A percentile compares a stretch with the other conserved stretches of the same genome.
These are phyloP conservation scores for Druon quercuslanigerum DNA, from an alignment of 1,140 invertebrate species.

Conservation along the genomic window DNA sequence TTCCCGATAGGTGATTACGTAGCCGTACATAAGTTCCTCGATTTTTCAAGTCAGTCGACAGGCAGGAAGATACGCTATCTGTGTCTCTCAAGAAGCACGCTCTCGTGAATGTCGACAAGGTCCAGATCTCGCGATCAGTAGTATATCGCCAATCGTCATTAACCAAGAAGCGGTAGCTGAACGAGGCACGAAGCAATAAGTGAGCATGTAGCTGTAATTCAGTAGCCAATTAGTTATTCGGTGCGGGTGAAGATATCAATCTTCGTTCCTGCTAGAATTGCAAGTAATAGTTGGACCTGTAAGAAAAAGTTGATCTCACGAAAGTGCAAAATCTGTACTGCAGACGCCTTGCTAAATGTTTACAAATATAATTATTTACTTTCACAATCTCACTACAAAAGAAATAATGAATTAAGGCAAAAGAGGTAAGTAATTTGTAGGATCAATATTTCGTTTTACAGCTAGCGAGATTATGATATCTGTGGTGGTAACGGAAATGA, in stretches of 20 bases:
- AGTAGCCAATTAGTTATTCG: slow-evolving; percentile 70
- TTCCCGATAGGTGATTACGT: slow-evolving; percentile 21
- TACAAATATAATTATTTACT: background rate
- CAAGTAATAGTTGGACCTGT: background rate
- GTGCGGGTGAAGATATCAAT: slow-evolving; percentile 65
- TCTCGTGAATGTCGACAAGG: slow-evolving; percentile 27
- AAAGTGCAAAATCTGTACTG: background rate
- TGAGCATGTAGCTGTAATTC: slow-evolving; percentile 67
- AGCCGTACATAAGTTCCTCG: slow-evolving; percentile 25
- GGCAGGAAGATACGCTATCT: slow-evolving; percentile 19
- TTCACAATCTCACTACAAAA: background rate
- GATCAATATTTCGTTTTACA: too few relatives aligned
- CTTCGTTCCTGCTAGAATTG: slow-evolving; percentile 48
- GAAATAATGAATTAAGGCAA: too few relatives aligned
- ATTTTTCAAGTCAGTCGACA: slow-evolving; percentile 24
- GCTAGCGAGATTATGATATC: background rate
- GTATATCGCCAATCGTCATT: slow-evolving; percentile 44
- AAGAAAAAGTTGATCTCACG: background rate
- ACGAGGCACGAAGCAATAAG: slow-evolving; percentile 65
- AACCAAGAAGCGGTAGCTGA: slow-evolving; percentile 53
- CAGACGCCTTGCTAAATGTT: too few relatives aligned
- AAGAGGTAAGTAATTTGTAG: too few relatives aligned
- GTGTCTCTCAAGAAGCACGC: slow-evolving; percentile 1
- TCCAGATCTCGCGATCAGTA: slow-evolving; percentile 46
- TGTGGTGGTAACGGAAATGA: background rate